Conservation (phyloP, 2,797 vertebrate genomes). For the Tapera naevia region DNA sequence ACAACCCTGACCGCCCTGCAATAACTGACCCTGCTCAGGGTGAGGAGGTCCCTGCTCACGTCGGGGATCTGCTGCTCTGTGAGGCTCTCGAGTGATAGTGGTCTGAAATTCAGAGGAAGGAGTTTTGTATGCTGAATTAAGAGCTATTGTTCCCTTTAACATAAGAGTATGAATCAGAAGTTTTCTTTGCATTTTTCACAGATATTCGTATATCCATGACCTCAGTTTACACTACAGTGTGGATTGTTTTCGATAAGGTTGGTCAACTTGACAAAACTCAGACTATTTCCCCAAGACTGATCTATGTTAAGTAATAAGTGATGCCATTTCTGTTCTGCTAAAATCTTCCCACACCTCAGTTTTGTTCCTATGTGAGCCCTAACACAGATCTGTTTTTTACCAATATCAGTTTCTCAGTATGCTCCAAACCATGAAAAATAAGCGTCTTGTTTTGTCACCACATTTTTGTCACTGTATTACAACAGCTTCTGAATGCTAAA, state of each 20-base stretch:
- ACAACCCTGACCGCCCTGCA: not conserved
- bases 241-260: not conserved
- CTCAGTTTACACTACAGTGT: too few relatives aligned
- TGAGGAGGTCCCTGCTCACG: not conserved
- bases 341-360: not conserved
- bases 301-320: not conserved
- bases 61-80: not conserved
- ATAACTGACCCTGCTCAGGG: not conserved
- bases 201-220: not conserved
- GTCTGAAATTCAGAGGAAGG: not conserved
- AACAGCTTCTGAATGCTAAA: not conserved
- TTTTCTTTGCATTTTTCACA: not conserved
- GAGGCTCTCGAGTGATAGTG: rapidly evolving
- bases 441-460: not conserved
- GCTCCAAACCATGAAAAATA: not conserved
- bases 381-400: not conserved
- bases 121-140: not conserved
- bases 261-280: not conserved
- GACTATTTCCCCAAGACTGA: not conserved
- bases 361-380: not conserved
- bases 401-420: not conserved
- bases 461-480: not conserved
- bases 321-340: not conserved
- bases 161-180: not conserved
- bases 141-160: not conserved